Conservation (phyloP, 1,140 invertebrate species). For the Monochamus saltuarius region DNA sequence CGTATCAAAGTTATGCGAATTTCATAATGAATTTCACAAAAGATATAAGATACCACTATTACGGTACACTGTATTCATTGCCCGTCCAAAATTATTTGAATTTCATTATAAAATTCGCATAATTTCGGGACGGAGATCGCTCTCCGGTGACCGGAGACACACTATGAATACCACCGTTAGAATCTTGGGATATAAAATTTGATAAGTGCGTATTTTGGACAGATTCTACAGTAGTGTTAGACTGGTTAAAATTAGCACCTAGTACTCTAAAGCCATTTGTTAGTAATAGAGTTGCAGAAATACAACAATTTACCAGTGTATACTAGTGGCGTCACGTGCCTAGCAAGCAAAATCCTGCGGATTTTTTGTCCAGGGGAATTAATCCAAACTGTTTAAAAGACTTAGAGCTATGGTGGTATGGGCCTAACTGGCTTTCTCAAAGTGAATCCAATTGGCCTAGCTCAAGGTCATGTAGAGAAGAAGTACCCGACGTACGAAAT, state of each 20-base stretch:
- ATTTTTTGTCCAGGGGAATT: conserved; percentile 25
- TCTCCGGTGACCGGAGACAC: no score
- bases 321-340: conserved; percentile 13
- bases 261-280: conserved; percentile 3
- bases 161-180: no score
- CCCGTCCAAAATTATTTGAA: no score
- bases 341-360: conserved; percentile 45
- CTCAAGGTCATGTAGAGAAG: neutral
- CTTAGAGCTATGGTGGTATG: conserved; percentile 13
- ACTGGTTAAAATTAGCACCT: conserved; percentile 1
- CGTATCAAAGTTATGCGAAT: no score
- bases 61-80: no score
- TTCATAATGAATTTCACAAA: no score
- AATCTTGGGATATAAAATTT: neutral
- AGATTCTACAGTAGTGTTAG: conserved; percentile 6
- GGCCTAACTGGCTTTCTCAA: conserved; percentile 2
- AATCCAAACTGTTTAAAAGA: conserved; percentile 2
- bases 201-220: neutral
- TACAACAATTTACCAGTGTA: neutral
- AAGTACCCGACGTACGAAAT: no score
- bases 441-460: neutral
- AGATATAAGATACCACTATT: no score
- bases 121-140: no score
- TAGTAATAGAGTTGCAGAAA: neutral
- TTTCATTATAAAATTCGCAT: no score